These are phyloP conservation scores for Drosophila nigricruria DNA, from an alignment of 2,888 invertebrate genomes.

Conservation along the genomic window DNA sequence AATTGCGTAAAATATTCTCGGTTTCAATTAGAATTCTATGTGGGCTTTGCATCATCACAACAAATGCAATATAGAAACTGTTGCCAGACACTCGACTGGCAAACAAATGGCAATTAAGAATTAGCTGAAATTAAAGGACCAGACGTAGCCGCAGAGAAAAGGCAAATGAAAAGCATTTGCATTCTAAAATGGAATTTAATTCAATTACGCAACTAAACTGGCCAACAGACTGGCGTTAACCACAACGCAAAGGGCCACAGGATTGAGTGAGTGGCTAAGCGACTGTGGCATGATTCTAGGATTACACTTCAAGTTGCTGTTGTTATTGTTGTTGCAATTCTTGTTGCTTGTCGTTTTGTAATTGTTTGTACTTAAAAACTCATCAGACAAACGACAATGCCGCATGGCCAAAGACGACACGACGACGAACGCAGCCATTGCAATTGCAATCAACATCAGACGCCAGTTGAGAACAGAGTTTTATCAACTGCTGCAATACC, in stretches of 20 bases:
- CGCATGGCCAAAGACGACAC: slow-evolving; percentile 29
- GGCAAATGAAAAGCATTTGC: slow-evolving; percentile 58
- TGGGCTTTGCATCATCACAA: slow-evolving; percentile 7
- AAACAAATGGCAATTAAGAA: slow-evolving; percentile 36
- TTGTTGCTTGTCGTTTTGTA: slow-evolving; percentile 69
- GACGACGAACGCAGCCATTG: slow-evolving; percentile 23
- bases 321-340: slow-evolving; percentile 23
- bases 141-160: slow-evolving; percentile 10
- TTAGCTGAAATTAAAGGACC: slow-evolving; percentile 18
- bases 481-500: slow-evolving; percentile 59
- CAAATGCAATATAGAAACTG: slow-evolving; percentile 18
- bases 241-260: slow-evolving; percentile 42
- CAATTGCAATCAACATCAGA: slow-evolving; percentile 46
- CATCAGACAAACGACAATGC: slow-evolving; percentile 78
- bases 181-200: slow-evolving; percentile 65
- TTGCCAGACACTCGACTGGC: slow-evolving; percentile 34
- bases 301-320: slow-evolving; percentile 37
- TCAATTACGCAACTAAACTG: slow-evolving; percentile 71
- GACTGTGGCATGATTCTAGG: slow-evolving; percentile 37
- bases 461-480: slow-evolving; percentile 53
- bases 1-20: slow-evolving; percentile 5
- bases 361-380: slow-evolving; percentile 80
- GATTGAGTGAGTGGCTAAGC: slow-evolving; percentile 52
- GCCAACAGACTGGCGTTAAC: slow-evolving; percentile 61
- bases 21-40: slow-evolving; percentile 1